These are phyloP conservation scores for Schizaphis graminum DNA, from an alignment of 2,888 invertebrate genomes.

Conservation along the genomic window DNA sequence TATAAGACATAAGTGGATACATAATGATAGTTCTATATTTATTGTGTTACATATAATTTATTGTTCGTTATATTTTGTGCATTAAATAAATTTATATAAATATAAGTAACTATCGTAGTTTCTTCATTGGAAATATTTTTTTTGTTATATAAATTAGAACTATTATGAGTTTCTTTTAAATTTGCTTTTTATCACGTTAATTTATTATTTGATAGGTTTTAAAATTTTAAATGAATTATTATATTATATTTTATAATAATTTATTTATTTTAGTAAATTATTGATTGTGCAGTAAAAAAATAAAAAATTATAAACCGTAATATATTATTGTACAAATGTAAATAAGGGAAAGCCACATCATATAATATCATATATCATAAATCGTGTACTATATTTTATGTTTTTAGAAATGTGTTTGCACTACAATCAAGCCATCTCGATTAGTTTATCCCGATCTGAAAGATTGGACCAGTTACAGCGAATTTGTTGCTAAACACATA, in stretches of 20 bases:
- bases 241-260: too few species aligned
- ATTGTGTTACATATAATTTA: too few species aligned
- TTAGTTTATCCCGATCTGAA: constrained; percentile 32
- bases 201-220: neutral
- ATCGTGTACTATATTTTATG: neutral
- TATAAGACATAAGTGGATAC: neutral
- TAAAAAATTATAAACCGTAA: too few species aligned
- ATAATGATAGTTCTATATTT: neutral
- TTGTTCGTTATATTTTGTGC: neutral
- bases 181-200: neutral
- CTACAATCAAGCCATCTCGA: constrained; percentile 47
- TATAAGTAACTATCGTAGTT: neutral
- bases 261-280: neutral
- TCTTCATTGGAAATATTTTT: neutral
- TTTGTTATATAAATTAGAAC: neutral
- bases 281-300: neutral
- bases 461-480: constrained; percentile 38
- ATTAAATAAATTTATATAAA: neutral
- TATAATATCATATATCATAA: neutral
- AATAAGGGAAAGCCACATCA: neutral
- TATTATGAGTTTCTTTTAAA: neutral
- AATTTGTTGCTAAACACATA: constrained; percentile 37
- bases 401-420: constrained; percentile 58
- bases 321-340: neutral
- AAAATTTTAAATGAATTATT: too few species aligned